Evolutionary conservation across 2,888 invertebrate species (phyloP).

Genomic region (Amiota mariae): DNA sequence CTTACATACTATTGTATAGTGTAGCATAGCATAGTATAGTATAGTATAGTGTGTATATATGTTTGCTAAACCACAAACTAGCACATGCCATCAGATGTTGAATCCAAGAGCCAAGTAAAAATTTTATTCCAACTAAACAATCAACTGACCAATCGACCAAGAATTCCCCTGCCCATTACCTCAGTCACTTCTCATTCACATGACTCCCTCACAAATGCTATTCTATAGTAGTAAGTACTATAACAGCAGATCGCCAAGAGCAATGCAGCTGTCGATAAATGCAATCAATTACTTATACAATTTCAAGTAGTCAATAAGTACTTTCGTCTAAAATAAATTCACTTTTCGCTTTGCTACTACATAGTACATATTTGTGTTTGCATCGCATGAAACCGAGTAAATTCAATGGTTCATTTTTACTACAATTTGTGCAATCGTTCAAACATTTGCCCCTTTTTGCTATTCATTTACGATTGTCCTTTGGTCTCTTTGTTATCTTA

Average conservation of each 20-base stretch:
- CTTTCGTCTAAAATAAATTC: conserved; percentile 21
- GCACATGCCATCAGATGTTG: neutral
- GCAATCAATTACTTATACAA: conserved; percentile 32
- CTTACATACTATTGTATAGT: no score
- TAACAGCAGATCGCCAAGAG: neutral
- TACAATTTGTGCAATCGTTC: neutral
- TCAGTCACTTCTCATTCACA: neutral
- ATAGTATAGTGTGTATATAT: no score
- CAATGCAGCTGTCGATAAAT: conserved; percentile 11
- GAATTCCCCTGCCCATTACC: neutral
- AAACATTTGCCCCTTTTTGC: no score
- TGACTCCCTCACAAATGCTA: neutral
- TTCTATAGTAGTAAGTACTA: neutral
- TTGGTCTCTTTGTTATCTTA: no score
- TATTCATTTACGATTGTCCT: no score
- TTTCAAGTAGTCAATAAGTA: conserved; percentile 11
- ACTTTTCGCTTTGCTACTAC: neutral
- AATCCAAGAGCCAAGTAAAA: neutral
- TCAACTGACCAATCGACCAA: neutral
- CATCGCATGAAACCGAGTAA: neutral
- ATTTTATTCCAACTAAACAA: neutral
- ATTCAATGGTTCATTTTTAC: neutral
- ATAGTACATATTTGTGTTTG: neutral
- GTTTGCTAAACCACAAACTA: no score
- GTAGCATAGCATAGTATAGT: no score